phyloP scores from a whole-genome alignment of 2,797 vertebrate genomes.

The Pipistrellus pygmaeus region DNA sequence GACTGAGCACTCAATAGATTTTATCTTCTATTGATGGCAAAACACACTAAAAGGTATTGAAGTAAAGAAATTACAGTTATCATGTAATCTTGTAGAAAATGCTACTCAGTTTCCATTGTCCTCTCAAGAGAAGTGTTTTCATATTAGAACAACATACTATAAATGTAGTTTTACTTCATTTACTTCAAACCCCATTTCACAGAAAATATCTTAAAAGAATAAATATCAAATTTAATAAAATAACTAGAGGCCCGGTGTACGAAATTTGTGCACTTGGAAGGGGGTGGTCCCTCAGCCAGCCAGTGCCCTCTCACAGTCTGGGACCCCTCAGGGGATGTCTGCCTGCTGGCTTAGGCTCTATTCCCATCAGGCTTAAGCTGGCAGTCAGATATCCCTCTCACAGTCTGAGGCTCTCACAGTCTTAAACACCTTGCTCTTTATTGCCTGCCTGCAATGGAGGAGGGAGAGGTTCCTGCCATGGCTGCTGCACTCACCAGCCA shows the following conservation, averaged over 20 bases:
- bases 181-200: not conserved
- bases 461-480: too few relatives aligned
- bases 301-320: too few relatives aligned
- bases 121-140: not conserved
- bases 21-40: not conserved
- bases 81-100: constrained; percentile 29
- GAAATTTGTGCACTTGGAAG: too few relatives aligned
- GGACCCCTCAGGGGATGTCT: too few relatives aligned
- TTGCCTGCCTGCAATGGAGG: too few relatives aligned
- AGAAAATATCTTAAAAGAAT: not conserved
- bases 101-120: not conserved
- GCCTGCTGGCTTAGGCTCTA: too few relatives aligned
- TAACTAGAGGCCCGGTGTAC: not conserved
- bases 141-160: not conserved
- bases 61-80: not conserved
- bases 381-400: too few relatives aligned
- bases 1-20: not conserved
- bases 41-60: not conserved
- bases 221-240: not conserved
- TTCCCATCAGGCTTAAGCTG: too few relatives aligned
- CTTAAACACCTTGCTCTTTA: too few relatives aligned
- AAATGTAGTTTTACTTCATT: not conserved
- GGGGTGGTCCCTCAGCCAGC: too few relatives aligned
- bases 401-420: too few relatives aligned
- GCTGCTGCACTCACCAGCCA: too few relatives aligned